Evolutionary conservation across 1,140 invertebrate species (phyloP), one percentile per base, ranked within the genome.

Genomic region (Babylonia areolata): DNA sequence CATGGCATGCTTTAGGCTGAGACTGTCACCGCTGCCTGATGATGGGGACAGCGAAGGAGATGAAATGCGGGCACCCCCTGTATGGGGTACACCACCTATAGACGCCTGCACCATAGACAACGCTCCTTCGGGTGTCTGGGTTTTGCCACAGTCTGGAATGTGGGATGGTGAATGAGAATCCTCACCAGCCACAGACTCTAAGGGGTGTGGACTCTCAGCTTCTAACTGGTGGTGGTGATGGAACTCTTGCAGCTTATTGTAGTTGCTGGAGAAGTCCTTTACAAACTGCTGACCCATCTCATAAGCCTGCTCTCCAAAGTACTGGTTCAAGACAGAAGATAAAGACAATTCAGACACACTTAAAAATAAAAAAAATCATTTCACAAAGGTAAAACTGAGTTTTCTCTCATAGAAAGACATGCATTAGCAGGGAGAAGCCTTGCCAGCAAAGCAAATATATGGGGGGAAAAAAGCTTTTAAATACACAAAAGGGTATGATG

Each of bases 271-370:
- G 93, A 96, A 97, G 80, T 96, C 96, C 89, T 96, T 96, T 23
- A 97, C 97, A 94, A 98, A 98, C 92, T 97, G 96, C 93, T 97
- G 96, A 0, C 97, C 97, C 23, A 97, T 97, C 84, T 96, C 40
- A 79, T 89, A 89, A 9, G 90, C 89, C 31, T 85, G 54, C 20
- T 80, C 9, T 42, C 58, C 39, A 39, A 31, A 0, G 3, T 31
- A 58, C 42, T 35, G 31, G 31, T 37, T 64, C n/a, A 39, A 71
- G 31, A 82, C 15, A 83, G 37, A 33, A 37, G 23, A 39, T 2
- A 20, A 39, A 71, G 40, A 78, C 5, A 73, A n/a, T 77, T n/a
- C 42, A 77, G 11, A 46, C 1, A 31, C 17, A 79, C 23, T 9
- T 6, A 17, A 77, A 42, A 79, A 42, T 79, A 12, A 20, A 75